phyloP scores from a whole-genome alignment of 2,797 vertebrate genomes.

The Balearica regulorum region DNA sequence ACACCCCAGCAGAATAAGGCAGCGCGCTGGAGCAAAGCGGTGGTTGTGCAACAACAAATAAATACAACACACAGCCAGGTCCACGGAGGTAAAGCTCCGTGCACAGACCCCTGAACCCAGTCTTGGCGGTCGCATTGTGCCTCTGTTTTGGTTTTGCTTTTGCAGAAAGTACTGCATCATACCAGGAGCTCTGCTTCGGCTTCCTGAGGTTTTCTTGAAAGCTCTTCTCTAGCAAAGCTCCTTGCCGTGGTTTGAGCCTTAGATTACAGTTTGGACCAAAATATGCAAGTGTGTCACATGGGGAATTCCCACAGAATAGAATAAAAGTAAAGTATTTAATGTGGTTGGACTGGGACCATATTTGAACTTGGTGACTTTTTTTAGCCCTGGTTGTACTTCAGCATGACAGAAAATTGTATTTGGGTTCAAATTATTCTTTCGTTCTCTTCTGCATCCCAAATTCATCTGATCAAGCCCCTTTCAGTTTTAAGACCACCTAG shows the following conservation, averaged over 20 bases:
- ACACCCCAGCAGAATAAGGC: background rate
- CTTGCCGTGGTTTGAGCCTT: background rate
- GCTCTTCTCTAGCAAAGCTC: background rate
- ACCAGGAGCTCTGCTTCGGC: background rate
- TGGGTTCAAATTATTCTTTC: background rate
- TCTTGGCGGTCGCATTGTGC: rapidly evolving
- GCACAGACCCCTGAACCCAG: background rate
- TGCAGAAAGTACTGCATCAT: background rate
- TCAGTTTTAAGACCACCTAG: background rate
- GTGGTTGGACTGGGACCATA: background rate
- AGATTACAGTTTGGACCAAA: background rate
- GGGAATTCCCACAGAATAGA: background rate
- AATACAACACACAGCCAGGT: background rate
- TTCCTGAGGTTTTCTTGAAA: background rate
- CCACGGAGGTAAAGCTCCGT: rapidly evolving
- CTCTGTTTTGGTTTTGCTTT: background rate
- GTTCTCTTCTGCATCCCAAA: background rate
- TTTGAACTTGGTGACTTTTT: background rate
- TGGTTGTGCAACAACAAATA: background rate
- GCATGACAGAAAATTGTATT: background rate
- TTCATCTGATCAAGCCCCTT: background rate
- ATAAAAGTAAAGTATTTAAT: background rate
- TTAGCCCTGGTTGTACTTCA: background rate
- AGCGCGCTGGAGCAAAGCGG: rapidly evolving
- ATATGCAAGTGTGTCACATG: background rate